Conservation (phyloP, 2,888 invertebrate genomes). For the Andrena hattorfiana region DNA sequence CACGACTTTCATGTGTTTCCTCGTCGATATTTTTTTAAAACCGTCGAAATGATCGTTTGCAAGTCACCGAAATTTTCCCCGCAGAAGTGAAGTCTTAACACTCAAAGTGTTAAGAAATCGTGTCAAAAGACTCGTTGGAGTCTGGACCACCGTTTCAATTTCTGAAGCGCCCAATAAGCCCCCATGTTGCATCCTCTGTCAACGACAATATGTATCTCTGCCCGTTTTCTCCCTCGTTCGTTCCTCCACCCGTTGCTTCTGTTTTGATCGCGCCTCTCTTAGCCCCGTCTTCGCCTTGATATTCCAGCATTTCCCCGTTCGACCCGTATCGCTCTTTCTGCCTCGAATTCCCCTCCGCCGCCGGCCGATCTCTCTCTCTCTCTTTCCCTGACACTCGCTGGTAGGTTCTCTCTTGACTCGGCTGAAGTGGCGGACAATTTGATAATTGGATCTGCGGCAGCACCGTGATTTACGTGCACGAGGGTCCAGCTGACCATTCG, state of each 20-base stretch:
- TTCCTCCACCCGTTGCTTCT: neutral
- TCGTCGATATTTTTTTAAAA: too few relatives aligned
- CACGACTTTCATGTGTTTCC: too few relatives aligned
- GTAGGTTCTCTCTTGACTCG: slow-evolving; percentile 65
- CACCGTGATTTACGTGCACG: slow-evolving; percentile 80
- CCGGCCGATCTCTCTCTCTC: slow-evolving; percentile 29
- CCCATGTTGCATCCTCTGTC: neutral
- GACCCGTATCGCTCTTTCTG: slow-evolving; percentile 31
- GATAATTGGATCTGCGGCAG: slow-evolving; percentile 83
- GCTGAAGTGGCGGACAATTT: slow-evolving; percentile 81
- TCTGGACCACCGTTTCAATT: neutral
- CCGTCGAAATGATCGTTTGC: too few relatives aligned
- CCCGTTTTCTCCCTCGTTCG: neutral
- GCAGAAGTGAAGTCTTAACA: too few relatives aligned
- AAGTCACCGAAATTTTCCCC: too few relatives aligned
- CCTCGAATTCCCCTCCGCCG: slow-evolving; percentile 16
- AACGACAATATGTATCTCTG: neutral
- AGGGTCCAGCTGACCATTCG: slow-evolving; percentile 80
- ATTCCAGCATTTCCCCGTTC: slow-evolving; percentile 26
- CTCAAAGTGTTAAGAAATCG: neutral
- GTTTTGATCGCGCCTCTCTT: slow-evolving; percentile 1
- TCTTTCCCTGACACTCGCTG: slow-evolving; percentile 42
- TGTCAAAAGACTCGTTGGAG: neutral
- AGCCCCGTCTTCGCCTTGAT: slow-evolving; percentile 18
- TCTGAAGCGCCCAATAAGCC: neutral